Evolutionary conservation across 1,140 invertebrate species (phyloP), one percentile per base, ranked within the genome.

Genomic region (Drosophila lowei): DNA sequence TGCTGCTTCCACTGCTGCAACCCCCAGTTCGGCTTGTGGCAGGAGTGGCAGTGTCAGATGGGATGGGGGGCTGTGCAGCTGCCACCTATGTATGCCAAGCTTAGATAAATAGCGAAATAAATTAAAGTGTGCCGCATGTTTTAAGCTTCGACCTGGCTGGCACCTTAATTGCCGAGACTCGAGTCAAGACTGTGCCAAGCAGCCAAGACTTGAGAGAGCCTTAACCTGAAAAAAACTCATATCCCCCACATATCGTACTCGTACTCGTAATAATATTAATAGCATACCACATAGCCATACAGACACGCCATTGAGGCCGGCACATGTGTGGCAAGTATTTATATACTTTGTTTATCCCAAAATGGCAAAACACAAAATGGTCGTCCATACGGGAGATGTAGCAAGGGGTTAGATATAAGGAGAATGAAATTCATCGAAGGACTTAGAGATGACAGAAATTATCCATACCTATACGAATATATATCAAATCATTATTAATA

Each of bases 91-190:
- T 25, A 72, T 79, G 65, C 47, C 71, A 71, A 56, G 65, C 65
- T 62, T 57, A 84, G 59, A 76, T 72, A 83, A 83, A 83, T 83
- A 50, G 49, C 64, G 62, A 65, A 65, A 73, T 77, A 72, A 85
- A 84, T 80, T 73, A 34, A 42, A 62, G 41, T 30, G 55, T 50
- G 25, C 59, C 48, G 28, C 55, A 60, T 23, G 61, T 23, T 25
- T 44, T 23, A 55, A 67, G 42, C 44, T 21, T n/a, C 34, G 57
- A 18, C 21, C 21, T 44, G 28, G 55, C 25, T 55, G 67, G 43
- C 61, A 52, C 46, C 63, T 55, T 79, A 84, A 84, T 75, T 74
- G 54, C 44, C 25, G 54, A 64, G 54, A 64, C 46, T 6, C 2
- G 16, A 41, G 50, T 5, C 5, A 43, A 13, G 41, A 15, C 3